Evolutionary conservation across 2,113 vertebrate species (phyloP).

Genomic region (Taxidea taxus): DNA sequence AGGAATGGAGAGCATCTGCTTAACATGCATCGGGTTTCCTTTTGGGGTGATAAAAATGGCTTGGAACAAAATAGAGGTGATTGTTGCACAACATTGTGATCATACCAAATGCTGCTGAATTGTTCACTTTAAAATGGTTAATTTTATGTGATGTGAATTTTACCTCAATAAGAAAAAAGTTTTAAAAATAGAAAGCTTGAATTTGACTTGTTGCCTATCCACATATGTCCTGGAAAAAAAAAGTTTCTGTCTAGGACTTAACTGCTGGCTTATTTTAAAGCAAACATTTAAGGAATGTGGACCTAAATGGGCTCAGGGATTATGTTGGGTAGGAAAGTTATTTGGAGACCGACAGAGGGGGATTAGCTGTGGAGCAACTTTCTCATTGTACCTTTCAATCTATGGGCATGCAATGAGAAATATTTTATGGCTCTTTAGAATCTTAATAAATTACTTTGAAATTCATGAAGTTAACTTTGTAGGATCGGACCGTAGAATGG

Average conservation of each 20-base stretch:
- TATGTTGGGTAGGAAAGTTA: constrained; percentile 19
- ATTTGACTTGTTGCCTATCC: neutral
- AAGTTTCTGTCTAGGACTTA: neutral
- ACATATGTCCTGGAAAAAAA: neutral
- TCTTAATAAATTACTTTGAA: constrained; percentile 20
- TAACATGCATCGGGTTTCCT: neutral
- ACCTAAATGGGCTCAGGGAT: constrained; percentile 12
- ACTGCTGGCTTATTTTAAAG: constrained; percentile 22
- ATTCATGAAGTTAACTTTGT: neutral
- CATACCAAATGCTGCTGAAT: neutral
- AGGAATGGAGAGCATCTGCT: neutral
- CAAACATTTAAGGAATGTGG: constrained; percentile 5
- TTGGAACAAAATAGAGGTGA: neutral
- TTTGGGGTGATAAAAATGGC: neutral
- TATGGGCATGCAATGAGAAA: neutral
- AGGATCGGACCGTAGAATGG: neutral
- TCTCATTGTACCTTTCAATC: constrained; percentile 15
- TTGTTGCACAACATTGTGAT: neutral
- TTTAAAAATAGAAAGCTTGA: neutral
- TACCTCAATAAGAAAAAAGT: neutral
- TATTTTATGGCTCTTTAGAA: constrained; percentile 12
- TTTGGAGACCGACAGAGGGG: neutral
- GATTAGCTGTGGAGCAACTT: neutral
- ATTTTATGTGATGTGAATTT: neutral
- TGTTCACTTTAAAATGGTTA: constrained; percentile 20